phyloP scores from a whole-genome alignment of 2,888 invertebrate genomes.

The Lepidochitona cinerea region DNA sequence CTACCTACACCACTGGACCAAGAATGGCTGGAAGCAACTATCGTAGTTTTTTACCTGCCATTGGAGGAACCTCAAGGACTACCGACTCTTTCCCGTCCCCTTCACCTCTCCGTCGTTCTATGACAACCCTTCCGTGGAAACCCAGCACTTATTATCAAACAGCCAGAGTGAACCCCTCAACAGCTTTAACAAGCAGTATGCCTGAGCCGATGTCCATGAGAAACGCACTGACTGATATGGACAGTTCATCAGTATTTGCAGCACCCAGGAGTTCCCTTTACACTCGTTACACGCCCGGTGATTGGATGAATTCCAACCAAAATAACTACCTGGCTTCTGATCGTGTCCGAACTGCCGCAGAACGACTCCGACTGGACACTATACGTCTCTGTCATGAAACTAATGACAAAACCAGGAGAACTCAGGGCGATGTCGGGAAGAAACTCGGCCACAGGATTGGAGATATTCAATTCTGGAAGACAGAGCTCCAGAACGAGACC shows the following conservation, averaged over 20 bases:
- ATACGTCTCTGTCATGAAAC: conserved; percentile 71
- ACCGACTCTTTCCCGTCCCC: conserved; percentile 69
- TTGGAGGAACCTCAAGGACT: conserved; percentile 77
- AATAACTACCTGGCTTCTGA: conserved; percentile 88
- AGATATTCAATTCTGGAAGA: conserved; percentile 92
- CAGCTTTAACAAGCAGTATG: conserved; percentile 60
- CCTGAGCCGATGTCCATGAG: conserved; percentile 59
- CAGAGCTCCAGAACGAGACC: conserved; percentile 85
- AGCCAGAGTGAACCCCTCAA: conserved; percentile 63
- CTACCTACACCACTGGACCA: conserved; percentile 70
- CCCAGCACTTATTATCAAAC: conserved; percentile 69
- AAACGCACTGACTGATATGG: background rate
- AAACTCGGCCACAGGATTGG: conserved; percentile 89
- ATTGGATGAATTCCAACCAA: conserved; percentile 89
- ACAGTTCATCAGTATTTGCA: conserved; percentile 64
- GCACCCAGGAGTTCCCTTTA: conserved; percentile 76
- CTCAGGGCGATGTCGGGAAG: conserved; percentile 84
- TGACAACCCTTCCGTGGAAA: conserved; percentile 70
- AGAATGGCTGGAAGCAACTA: conserved; percentile 43
- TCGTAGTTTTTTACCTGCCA: conserved; percentile 76
- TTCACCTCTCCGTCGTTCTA: conserved; percentile 68
- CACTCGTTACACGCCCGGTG: conserved; percentile 88
- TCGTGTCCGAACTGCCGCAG: conserved; percentile 81
- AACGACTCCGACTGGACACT: conserved; percentile 69
- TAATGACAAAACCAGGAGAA: conserved; percentile 70